phyloP scores from a whole-genome alignment of 2,888 invertebrate species.

The Trichogramma evanescens region DNA sequence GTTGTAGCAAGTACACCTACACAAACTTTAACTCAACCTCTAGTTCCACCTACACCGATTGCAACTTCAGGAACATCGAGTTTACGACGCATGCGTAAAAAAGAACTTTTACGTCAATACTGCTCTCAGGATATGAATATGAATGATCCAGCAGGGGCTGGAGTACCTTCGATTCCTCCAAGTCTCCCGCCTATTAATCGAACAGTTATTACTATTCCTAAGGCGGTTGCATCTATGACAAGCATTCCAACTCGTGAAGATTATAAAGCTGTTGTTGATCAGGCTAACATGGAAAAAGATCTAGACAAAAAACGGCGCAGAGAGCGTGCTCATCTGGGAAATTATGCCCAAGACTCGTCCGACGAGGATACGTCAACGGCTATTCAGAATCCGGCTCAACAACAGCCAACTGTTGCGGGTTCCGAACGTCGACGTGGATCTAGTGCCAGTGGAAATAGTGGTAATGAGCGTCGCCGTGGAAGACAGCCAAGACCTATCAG shows the following conservation, averaged over 20 bases:
- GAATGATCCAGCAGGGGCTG: constrained; percentile 62
- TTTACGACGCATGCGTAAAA: constrained; percentile 80
- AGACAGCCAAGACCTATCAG: constrained; percentile 35
- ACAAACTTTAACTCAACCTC: constrained; percentile 49
- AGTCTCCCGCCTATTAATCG: constrained; percentile 58
- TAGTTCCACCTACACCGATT: constrained; percentile 42
- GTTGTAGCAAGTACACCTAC: constrained; percentile 53
- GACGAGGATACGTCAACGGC: constrained; percentile 9
- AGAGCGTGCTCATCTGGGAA: constrained; percentile 38
- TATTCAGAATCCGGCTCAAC: background rate
- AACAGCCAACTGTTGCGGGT: constrained; percentile 10
- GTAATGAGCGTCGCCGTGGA: constrained; percentile 39
- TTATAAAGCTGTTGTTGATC: constrained; percentile 61
- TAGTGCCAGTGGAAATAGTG: constrained; percentile 35
- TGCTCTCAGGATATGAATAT: constrained; percentile 66
- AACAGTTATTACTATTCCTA: constrained; percentile 75
- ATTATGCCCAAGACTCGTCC: background rate
- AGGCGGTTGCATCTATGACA: constrained; percentile 83
- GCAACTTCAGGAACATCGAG: constrained; percentile 63
- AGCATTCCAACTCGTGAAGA: constrained; percentile 80
- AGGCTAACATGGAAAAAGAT: constrained; percentile 64
- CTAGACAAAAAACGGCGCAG: constrained; percentile 64
- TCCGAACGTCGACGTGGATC: constrained; percentile 43
- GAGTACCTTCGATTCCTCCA: constrained; percentile 54
- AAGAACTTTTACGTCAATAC: constrained; percentile 76